These are phyloP conservation scores for Mormyrus lacerda DNA, from an alignment of 2,113 vertebrate species.

Conservation along the genomic window DNA sequence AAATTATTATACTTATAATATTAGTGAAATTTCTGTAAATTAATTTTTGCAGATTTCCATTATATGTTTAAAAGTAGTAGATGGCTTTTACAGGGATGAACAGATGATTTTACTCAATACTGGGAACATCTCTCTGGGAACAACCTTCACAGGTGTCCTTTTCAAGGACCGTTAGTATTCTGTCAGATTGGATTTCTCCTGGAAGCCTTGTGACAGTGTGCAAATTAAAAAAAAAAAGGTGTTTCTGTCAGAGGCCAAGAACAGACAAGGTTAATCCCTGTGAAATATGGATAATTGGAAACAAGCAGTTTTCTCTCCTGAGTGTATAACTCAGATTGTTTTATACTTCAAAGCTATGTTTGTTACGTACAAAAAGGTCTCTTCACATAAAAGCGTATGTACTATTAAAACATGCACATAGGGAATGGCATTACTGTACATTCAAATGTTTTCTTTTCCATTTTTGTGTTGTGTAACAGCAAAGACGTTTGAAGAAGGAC, in stretches of 20 bases:
- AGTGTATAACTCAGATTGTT: not conserved
- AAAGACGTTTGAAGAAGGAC: slow-evolving; percentile 39
- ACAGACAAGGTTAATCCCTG: slow-evolving; percentile 24
- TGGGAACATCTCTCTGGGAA: not conserved
- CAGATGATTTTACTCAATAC: not conserved
- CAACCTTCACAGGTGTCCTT: slow-evolving; percentile 15
- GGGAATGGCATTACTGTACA: not conserved
- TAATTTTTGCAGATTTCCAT: not conserved
- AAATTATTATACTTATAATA: not conserved
- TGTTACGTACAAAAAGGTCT: not conserved
- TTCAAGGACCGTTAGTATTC: slow-evolving; percentile 20
- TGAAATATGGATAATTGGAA: slow-evolving; percentile 5
- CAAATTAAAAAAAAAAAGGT: slow-evolving; percentile 11
- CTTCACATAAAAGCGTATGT: not conserved
- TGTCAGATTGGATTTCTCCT: slow-evolving; percentile 20
- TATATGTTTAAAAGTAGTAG: not conserved
- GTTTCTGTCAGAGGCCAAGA: slow-evolving; percentile 18
- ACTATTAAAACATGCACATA: not conserved
- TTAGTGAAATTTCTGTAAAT: not conserved
- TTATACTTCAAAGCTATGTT: not conserved
- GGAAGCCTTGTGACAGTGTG: slow-evolving; percentile 20
- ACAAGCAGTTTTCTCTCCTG: not conserved
- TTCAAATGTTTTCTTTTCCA: not conserved
- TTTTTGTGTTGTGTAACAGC: slow-evolving; percentile 33
- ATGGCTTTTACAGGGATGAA: not conserved